Base-by-base conservation (phyloP, 2,888 invertebrate species). In the Eupithecia tripunctaria region DNA sequence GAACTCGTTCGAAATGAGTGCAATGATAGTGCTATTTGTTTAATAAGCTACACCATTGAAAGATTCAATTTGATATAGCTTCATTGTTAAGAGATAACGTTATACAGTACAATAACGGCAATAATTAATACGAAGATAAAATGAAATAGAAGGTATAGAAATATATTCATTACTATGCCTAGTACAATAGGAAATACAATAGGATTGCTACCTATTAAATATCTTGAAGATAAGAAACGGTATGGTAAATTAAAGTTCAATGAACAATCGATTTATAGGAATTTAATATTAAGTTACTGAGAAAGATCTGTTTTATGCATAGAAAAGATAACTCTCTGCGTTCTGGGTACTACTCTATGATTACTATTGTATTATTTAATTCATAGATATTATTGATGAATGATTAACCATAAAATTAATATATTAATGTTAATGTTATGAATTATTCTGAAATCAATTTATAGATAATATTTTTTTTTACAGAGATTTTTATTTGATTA, bases 1-100 rank as follows among this genome's bases (percentile, higher is more conserved):
- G 12, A 15, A 12, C 27, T 7, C 29, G n/a, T n/a, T n/a, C n/a
- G 56, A 41, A 59, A 59, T 32, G 10, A 6, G 51, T 38, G 65
- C 60, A 47, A 36, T 36, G 25, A 10, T 32, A 64, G 12, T 27
- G 56, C 65, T 65, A 43, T 69, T 59, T 14, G 18, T 10, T 18
- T 67, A 68, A 68, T 75, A 59, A 67, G 72, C 74, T 77, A 80
- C 79, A 82, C 84, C 82, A 84, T 85, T 82, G 80, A 80, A 81
- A 84, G 82, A 85, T 85, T 85, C 81, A 82, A 86, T 85, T 82
- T 86, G 80, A 82, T 82, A 75, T 59, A 76, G 66, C 71, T 72
- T 74, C 77, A 79, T 78, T 79, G 79, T 79, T 74, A 64, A 62
- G 68, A 78, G 78, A 78, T 79, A 79, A 66, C 66, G 71, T 70